Base-by-base conservation (phyloP, 2,888 invertebrate species). In the Dendrolimus houi region DNA sequence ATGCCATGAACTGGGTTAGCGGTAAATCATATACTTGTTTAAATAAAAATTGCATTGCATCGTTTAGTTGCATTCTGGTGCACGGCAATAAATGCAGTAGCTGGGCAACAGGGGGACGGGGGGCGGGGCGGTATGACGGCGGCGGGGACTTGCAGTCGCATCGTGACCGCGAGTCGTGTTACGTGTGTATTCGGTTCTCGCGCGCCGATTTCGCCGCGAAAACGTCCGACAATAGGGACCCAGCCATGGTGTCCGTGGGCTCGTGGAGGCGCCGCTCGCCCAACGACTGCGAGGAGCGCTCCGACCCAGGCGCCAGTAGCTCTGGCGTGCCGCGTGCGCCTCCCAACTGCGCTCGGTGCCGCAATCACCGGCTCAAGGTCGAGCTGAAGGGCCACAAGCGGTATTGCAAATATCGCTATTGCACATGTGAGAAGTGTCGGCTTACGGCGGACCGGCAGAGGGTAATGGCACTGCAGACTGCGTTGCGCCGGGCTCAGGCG, bases 371-470 rank as follows among this genome's bases (percentile, higher is more conserved):
- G n/a, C 92, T 96, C 75, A 96, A 96, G 81, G 95, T 96, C 66
- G 94, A 94, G 82, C 92, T 98, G 64, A 97, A 97, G 85, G 97
- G 97, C 13, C 98, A 98, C 91, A 98, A 98, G 83, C 93, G 97
- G 42, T 97, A 97, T 87, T 98, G 98, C 92, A 93, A 94, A 74
- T 97, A 92, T 86, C 94, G 96, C 64, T 92, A 93, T 77, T 98
- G 98, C 86, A 93, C 91, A 61, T 98, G 98, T 85, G 94, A 95
- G 66, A 96, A 96, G 87, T 98, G 98, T 81, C 93, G 94, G 62
- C 87, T 97, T 59, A 97, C 97, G 0, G 95, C 96, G 0, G 96
- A 97, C 74, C 87, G 98, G 55, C 97, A 97, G 85, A 91, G 95
- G 14, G 96, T 97, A 59, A 98, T 97, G 97, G 97, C 97, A 60